A percentile compares a stretch with the other conserved stretches of the same genome.
Conservation (phyloP, 2,113 vertebrate genomes). For the Ia io region DNA sequence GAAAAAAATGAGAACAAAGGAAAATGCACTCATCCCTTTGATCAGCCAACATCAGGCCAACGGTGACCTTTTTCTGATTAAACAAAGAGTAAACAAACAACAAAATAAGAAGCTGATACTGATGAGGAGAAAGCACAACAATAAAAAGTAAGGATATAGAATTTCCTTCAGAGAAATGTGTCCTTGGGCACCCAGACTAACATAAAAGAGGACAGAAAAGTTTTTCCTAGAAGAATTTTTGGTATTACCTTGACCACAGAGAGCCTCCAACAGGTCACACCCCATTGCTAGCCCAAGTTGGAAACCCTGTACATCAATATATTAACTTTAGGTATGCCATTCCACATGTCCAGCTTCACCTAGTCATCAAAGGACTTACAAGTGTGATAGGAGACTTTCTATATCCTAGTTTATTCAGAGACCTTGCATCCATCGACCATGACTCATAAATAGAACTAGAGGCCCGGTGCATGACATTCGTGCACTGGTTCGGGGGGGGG, state of each 20-base stretch:
- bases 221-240: not conserved
- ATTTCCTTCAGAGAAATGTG: not conserved
- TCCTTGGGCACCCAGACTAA: not conserved
- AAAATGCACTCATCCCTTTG: not conserved
- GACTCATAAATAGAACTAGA: not conserved
- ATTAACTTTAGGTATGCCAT: not conserved
- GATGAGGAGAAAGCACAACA: not conserved
- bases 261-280: not conserved
- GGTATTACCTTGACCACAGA: not conserved
- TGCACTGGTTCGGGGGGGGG: no score
- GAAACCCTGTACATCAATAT: not conserved
- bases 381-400: not conserved
- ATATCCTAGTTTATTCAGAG: not conserved
- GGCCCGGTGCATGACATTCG: no score
- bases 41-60: not conserved
- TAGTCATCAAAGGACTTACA: not conserved
- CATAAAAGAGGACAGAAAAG: not conserved
- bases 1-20: not conserved
- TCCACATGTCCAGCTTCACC: rapidly evolving
- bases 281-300: not conserved
- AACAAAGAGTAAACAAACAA: not conserved
- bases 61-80: not conserved
- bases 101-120: not conserved
- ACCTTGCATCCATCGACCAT: not conserved
- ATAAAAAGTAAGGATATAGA: not conserved